A percentile compares a stretch with the other conserved stretches of the same genome.
Conservation (phyloP, 2,888 invertebrate genomes). For the Ligdia adustata region DNA sequence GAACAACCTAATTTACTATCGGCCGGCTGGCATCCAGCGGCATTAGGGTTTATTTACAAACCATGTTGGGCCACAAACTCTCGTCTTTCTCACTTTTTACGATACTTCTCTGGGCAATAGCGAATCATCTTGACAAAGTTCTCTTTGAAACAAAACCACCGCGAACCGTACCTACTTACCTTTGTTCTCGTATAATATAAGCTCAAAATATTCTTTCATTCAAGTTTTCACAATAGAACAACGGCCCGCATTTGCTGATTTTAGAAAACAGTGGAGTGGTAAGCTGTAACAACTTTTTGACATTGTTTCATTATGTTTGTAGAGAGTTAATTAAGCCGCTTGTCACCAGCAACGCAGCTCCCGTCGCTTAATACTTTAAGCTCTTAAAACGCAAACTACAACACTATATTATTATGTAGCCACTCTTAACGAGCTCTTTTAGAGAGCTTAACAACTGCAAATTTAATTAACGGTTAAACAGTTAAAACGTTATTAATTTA, state of each 20-base stretch:
- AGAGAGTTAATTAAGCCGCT: constrained; percentile 71
- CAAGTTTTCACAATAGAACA: constrained; percentile 31
- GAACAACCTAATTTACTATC: constrained; percentile 51
- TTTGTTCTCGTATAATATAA: background rate
- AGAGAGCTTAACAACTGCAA: constrained; percentile 55
- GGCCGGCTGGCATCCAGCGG: constrained; percentile 27
- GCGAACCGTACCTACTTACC: background rate
- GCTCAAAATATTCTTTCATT: constrained; percentile 20
- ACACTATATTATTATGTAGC: constrained; percentile 63
- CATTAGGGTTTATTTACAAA: constrained; percentile 14
- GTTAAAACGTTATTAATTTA: constrained; percentile 45
- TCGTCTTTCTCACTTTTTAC: constrained; percentile 5
- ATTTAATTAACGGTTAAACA: constrained; percentile 63
- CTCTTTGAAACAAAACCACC: background rate
- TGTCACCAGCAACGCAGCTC: constrained; percentile 65
- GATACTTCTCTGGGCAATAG: background rate
- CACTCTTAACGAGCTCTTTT: constrained; percentile 62
- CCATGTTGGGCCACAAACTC: constrained; percentile 6
- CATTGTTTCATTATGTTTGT: constrained; percentile 58
- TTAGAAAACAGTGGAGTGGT: constrained; percentile 17
- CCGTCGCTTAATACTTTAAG: constrained; percentile 68
- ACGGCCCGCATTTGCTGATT: constrained; percentile 26
- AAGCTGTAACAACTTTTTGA: constrained; percentile 48
- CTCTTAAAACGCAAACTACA: constrained; percentile 71
- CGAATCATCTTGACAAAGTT: background rate